Percentiles rank a stretch among this genome's conserved stretches.
Conservation (phyloP, 2,888 invertebrate genomes). For the Noctua janthe region DNA sequence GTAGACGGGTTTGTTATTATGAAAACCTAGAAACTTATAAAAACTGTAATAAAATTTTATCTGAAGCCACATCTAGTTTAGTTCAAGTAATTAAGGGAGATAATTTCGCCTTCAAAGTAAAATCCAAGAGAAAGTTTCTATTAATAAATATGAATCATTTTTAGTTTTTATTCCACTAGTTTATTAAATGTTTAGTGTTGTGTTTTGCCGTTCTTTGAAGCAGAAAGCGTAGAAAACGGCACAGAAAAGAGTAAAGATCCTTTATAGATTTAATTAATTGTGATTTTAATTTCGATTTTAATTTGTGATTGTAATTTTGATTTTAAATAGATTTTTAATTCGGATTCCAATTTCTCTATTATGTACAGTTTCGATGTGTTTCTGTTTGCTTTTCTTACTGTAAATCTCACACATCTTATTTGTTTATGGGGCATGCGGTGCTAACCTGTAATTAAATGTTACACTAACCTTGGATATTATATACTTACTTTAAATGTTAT, state of each 20-base stretch:
- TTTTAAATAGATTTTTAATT: no score
- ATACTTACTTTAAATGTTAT: no score
- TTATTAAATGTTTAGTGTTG: conserved; percentile 19
- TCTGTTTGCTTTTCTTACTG: no score
- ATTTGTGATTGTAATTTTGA: no score
- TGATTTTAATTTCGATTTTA: no score
- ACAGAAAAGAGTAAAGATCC: not conserved
- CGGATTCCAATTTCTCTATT: no score
- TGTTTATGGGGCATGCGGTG: no score
- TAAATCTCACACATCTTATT: no score
- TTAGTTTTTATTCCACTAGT: conserved; percentile 11
- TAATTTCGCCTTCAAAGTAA: conserved; percentile 32
- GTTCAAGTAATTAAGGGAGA: conserved; percentile 7
- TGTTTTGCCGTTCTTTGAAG: conserved; percentile 12
- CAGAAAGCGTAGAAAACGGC: conserved; percentile 1
- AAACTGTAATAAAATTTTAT: not conserved
- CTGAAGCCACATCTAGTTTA: not conserved
- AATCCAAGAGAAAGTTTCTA: conserved; percentile 4
- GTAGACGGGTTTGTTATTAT: not conserved
- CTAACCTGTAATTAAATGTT: no score
- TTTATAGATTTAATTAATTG: not conserved
- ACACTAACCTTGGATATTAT: no score
- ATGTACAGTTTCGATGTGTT: no score
- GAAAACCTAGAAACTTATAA: not conserved
- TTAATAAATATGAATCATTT: not conserved